Evolutionary conservation across 1,140 invertebrate genomes (phyloP), one percentile per base, ranked within the genome.

Genomic region (Pararge aegeria): DNA sequence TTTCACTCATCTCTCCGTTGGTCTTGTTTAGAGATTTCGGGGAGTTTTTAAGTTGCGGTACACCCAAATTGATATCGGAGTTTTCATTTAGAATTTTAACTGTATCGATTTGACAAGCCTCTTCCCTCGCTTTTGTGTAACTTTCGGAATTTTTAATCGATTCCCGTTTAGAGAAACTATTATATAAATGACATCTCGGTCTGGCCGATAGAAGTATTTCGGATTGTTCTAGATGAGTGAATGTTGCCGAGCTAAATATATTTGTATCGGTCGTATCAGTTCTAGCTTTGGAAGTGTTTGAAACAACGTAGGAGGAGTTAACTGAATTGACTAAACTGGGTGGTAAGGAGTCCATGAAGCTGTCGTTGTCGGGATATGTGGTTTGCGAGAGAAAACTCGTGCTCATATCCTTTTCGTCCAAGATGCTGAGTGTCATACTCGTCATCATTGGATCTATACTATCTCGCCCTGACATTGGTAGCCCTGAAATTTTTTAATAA

Each of bases 391-490:
- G 80, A 62, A 90, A 90, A 61, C 88, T 90, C 1, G 90, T 91
- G 64, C 78, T 90, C 90, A 91, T 91, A 54, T 91, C 90, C 65
- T 90, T 90, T 49, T 90, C 89, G 46, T 91, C 90, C 21, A 91
- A 70, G 49, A 91, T 90, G 46, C 87, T 90, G 20, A 85, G 79
- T 0, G 87, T 90, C 89, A 91, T 91, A 49, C 87, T 90, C 10
- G 84, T 86, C 75, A 86, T 80, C 76, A 91, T 86, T 18, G 86
- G 87, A 60, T 89, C 84, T 34, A 85, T 70, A 49, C 87, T 89
- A 7, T 87, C 77, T 0, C 87, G 80, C 6, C 78, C 80, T 61
- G 76, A 69, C n/a, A 57, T 60, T 48, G 83, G 75, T 52, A 75
- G 27, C 49, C 78, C 84, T 85, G 67, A 5, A 46, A 46, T 18